A percentile compares a stretch with the other conserved stretches of the same genome.
Conservation (phyloP, 1,140 invertebrate species). For the Euura lappo region DNA sequence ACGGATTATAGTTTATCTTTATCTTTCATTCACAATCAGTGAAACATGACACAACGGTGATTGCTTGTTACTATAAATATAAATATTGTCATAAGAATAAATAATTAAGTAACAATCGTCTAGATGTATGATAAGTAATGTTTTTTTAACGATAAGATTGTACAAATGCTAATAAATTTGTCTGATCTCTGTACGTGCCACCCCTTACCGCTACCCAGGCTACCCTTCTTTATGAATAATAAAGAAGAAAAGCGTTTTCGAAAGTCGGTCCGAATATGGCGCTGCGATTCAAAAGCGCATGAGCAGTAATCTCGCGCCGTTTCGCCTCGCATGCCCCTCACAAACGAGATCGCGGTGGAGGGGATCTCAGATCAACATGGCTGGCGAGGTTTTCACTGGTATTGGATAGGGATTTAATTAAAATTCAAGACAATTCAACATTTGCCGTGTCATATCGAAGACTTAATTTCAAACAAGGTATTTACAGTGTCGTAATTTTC, state of each 20-base stretch:
- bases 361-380: not conserved
- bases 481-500: not conserved
- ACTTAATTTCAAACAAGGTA: not conserved
- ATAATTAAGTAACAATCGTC: too few species aligned
- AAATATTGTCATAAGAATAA: not conserved
- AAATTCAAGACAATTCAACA: not conserved
- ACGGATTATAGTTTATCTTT: too few species aligned
- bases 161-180: too few species aligned
- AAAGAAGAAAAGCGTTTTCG: too few species aligned
- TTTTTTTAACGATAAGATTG: too few species aligned
- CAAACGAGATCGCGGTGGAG: not conserved
- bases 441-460: not conserved
- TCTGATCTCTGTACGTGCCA: too few species aligned
- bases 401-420: conserved; percentile 7
- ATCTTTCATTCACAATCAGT: too few species aligned
- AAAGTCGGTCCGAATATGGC: too few species aligned
- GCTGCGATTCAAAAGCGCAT: not conserved
- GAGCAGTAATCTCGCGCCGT: not conserved
- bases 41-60: not conserved
- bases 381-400: not conserved
- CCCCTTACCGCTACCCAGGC: too few species aligned
- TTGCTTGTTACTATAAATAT: not conserved
- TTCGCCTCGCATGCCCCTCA: not conserved
- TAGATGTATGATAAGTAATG: too few species aligned
- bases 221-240: too few species aligned